A percentile compares a stretch with the other conserved stretches of the same genome.
These are phyloP conservation scores for Serrognathus titanus DNA, from an alignment of 2,888 invertebrate species.

Conservation along the genomic window DNA sequence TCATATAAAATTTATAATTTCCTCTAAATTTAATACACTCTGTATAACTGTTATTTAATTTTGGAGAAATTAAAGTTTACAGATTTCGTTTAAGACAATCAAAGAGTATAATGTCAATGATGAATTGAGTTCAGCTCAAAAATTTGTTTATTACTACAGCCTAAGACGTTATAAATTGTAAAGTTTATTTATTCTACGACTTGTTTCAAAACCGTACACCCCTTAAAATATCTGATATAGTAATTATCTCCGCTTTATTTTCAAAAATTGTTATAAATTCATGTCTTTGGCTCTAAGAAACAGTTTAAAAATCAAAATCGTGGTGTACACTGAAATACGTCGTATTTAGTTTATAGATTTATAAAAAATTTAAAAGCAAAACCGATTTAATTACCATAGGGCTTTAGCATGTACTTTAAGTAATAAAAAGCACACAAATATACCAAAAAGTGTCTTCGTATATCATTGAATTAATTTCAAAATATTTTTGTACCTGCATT, in stretches of 20 bases:
- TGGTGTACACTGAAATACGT: neutral
- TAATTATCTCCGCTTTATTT: too few species aligned
- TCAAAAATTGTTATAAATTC: neutral
- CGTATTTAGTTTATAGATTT: neutral
- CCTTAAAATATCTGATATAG: too few species aligned
- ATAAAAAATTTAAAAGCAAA: neutral
- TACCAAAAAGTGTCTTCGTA: constrained; percentile 49
- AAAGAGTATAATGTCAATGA: too few species aligned
- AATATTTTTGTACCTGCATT: constrained; percentile 20
- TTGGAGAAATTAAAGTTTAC: too few species aligned
- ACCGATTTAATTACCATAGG: neutral
- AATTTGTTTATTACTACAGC: neutral
- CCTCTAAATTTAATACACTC: too few species aligned
- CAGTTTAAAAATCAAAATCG: neutral
- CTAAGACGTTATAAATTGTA: neutral
- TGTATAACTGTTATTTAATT: neutral
- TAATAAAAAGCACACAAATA: constrained; percentile 34
- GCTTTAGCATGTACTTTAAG: constrained; percentile 16
- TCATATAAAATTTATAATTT: too few species aligned
- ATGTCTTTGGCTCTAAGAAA: neutral
- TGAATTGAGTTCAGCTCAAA: neutral
- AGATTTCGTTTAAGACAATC: too few species aligned
- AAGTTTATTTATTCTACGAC: neutral
- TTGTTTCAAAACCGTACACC: neutral
- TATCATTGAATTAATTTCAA: constrained; percentile 19